Evolutionary conservation across 1,140 invertebrate genomes (phyloP).

Genomic region (Brachionus manjavacas): DNA sequence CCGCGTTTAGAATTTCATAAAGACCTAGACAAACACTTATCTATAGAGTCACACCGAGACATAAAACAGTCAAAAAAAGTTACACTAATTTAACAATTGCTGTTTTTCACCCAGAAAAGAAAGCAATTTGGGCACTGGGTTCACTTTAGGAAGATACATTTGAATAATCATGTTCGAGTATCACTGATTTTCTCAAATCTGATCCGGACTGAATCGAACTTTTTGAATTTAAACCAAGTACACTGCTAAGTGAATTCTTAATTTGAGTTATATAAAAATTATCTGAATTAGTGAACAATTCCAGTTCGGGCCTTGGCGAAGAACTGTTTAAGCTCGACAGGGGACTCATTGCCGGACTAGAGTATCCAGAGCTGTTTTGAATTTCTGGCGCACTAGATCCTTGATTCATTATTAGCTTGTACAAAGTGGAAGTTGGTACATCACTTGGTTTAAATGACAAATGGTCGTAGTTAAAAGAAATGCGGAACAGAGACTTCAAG

Average conservation of each 20-base stretch:
- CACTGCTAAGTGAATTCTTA: neutral
- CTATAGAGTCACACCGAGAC: neutral
- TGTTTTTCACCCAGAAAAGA: slow-evolving; percentile 24
- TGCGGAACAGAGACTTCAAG: slow-evolving; percentile 4
- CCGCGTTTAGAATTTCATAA: neutral
- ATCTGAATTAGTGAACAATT: neutral
- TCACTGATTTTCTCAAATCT: neutral
- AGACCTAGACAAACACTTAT: neutral
- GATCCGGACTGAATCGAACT: neutral
- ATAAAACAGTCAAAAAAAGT: neutral
- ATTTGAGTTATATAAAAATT: slow-evolving; percentile 8
- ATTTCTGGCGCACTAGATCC: neutral
- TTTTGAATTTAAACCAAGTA: neutral
- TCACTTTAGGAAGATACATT: neutral
- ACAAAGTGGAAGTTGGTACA: slow-evolving; percentile 34
- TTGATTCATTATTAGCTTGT: slow-evolving; percentile 41
- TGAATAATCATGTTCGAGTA: slow-evolving; percentile 5
- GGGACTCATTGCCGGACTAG: neutral
- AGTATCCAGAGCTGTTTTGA: neutral
- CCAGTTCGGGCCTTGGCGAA: neutral
- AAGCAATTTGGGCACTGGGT: neutral
- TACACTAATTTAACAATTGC: neutral
- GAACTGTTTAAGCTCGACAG: neutral
- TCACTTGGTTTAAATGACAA: slow-evolving; percentile 18
- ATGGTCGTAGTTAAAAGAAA: neutral